Evolutionary conservation across 1,140 invertebrate species (phyloP), one percentile per base, ranked within the genome.

Genomic region (Fopius arisanus): DNA sequence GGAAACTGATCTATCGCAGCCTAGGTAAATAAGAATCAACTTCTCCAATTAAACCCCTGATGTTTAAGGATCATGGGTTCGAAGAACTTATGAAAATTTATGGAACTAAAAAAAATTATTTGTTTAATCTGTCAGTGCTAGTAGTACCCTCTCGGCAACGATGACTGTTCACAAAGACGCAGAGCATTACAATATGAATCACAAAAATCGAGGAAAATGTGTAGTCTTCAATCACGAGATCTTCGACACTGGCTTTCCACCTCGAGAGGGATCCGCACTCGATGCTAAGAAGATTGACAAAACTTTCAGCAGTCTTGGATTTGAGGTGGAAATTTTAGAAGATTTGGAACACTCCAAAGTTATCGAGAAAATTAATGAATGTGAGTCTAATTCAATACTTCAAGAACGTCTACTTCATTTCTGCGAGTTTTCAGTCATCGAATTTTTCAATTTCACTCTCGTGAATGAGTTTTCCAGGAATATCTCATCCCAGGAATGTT

Each of bases 181-280:
- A 0, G 82, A 87, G 0, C 78, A 78, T 37, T 96, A 96, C 79
- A 90, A 92, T 33, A 94, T 93, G 91, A 88, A 90, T 69, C 90
- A 94, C 76, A 71, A 79, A 21, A 86, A 90, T 66, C 85, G 93
- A 33, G 95, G 95, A 12, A 88, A 89, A 14, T 94, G 94, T 19
- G 62, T 95, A 0, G 92, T 96, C 51, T 93, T 96, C 68, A 95
- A 96, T 82, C 93, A 96, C 80, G 90, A 92, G 78, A 77, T 85
- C 2, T 92, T 92, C 75, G 86, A 89, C 1, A 82, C 81, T 0
- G 79, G 72, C 6, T 76, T 79, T 12, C 73, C 75, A 0, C 67
- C 73, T 0, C 78, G 87, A 1, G 68, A 79, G 29, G 87, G 87
- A 2, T 83, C 87, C 0, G 72, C 23, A 2, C 16, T 74, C 0